Conservation (phyloP, 2,888 invertebrate species). For the Epinotia demarniana region DNA sequence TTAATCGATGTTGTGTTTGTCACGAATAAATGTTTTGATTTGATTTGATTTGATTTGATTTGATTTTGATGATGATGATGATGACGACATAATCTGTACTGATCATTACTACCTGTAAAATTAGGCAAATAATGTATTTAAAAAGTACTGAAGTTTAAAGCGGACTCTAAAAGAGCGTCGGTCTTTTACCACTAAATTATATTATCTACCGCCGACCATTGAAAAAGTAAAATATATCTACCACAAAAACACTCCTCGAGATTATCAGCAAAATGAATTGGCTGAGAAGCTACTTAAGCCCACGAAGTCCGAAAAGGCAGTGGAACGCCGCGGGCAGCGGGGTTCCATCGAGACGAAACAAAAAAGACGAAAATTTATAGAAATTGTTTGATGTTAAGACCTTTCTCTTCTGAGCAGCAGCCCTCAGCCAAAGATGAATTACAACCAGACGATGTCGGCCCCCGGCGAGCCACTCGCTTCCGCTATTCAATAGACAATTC, state of each 20-base stretch:
- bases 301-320: conserved; percentile 47
- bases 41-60: too few relatives aligned
- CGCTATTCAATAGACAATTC: conserved; percentile 68
- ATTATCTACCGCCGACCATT: conserved; percentile 27
- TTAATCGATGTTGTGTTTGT: too few relatives aligned
- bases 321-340: conserved; percentile 34
- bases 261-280: conserved; percentile 49
- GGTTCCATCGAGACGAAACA: conserved; percentile 23
- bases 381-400: not conserved
- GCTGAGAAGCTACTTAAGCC: conserved; percentile 48
- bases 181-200: conserved; percentile 11
- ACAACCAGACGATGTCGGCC: conserved; percentile 51
- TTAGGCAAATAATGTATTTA: too few relatives aligned
- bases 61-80: too few relatives aligned
- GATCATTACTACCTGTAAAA: too few relatives aligned
- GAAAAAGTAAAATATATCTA: conserved; percentile 35
- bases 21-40: too few relatives aligned
- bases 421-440: conserved; percentile 58
- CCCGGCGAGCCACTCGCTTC: conserved; percentile 54
- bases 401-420: not conserved
- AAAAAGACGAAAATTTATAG: conserved; percentile 1
- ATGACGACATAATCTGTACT: too few relatives aligned
- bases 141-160: not conserved
- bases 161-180: not conserved
- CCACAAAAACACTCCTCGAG: conserved; percentile 41